phyloP scores from a whole-genome alignment of 2,797 vertebrate species.

The Danio choprae region DNA sequence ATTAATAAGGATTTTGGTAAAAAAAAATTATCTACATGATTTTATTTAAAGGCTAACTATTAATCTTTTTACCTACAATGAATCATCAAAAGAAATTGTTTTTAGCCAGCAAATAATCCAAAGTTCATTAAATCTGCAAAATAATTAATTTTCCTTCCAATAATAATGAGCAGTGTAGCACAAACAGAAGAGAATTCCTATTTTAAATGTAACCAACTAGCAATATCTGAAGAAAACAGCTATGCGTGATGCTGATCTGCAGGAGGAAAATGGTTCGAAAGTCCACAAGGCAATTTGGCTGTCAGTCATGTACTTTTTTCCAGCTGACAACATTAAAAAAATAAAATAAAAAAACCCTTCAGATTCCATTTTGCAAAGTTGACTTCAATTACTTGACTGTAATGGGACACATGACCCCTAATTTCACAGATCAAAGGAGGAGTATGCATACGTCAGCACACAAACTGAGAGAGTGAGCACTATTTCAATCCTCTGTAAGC shows the following conservation, averaged over 20 bases:
- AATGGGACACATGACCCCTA: slow-evolving; percentile 34
- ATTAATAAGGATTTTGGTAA: not conserved
- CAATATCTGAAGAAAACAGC: not conserved
- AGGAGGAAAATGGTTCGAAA: not conserved
- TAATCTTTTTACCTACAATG: not conserved
- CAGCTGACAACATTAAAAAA: slow-evolving; percentile 33
- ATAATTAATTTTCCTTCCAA: not conserved
- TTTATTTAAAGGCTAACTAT: not conserved
- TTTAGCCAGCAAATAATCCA: not conserved
- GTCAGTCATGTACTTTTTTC: slow-evolving; percentile 35
- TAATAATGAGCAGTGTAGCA: not conserved
- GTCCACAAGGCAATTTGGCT: slow-evolving; percentile 29
- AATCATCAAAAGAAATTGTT: not conserved
- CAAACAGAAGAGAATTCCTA: not conserved
- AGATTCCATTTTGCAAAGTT: slow-evolving; percentile 48
- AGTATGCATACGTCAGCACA: slow-evolving; percentile 48
- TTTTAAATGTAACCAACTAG: no score
- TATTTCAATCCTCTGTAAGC: slow-evolving; percentile 32
- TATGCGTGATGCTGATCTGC: not conserved
- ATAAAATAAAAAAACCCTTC: slow-evolving; percentile 21
- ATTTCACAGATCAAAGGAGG: slow-evolving; percentile 61
- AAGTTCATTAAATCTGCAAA: not conserved
- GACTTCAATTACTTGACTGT: slow-evolving; percentile 51
- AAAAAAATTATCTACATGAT: not conserved
- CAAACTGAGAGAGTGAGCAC: slow-evolving; percentile 39